Conservation (phyloP, 2,888 invertebrate genomes). For the Timema podura region DNA sequence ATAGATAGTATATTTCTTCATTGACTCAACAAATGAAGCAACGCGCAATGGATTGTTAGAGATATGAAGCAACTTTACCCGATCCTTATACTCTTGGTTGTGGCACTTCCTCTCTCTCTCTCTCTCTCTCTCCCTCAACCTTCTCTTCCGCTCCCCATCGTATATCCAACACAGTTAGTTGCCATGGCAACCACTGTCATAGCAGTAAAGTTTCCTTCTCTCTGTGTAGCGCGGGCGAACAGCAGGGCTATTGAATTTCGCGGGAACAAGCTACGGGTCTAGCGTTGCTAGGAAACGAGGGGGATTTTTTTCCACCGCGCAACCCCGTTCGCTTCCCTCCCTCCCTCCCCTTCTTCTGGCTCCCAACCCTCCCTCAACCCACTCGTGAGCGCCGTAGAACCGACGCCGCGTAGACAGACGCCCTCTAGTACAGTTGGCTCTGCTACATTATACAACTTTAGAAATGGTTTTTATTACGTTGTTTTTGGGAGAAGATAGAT, state of each 20-base stretch:
- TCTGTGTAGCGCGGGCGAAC: too few relatives aligned
- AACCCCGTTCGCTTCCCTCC: constrained; percentile 20
- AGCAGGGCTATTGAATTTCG: constrained; percentile 32
- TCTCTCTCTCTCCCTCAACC: background rate
- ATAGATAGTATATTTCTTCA: too few relatives aligned
- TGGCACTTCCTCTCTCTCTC: background rate
- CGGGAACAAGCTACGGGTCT: constrained; percentile 27
- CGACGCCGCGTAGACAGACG: too few relatives aligned
- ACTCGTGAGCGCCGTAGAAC: too few relatives aligned
- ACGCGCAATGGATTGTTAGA: too few relatives aligned
- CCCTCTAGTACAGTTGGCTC: too few relatives aligned
- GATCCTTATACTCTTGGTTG: background rate
- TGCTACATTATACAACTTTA: too few relatives aligned
- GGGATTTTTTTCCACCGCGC: constrained; percentile 25
- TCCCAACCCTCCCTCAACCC: background rate
- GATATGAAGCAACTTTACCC: background rate
- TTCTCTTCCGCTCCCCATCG: background rate
- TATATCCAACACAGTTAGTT: background rate
- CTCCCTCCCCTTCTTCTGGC: constrained; percentile 1
- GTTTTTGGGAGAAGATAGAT: too few relatives aligned
- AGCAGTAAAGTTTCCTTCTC: constrained; percentile 31
- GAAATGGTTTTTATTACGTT: too few relatives aligned
- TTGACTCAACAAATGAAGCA: too few relatives aligned
- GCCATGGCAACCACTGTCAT: constrained; percentile 28
- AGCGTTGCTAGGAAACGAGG: constrained; percentile 29